Evolutionary conservation across 2,888 invertebrate genomes (phyloP).

Genomic region (Epirrhoe alternata): DNA sequence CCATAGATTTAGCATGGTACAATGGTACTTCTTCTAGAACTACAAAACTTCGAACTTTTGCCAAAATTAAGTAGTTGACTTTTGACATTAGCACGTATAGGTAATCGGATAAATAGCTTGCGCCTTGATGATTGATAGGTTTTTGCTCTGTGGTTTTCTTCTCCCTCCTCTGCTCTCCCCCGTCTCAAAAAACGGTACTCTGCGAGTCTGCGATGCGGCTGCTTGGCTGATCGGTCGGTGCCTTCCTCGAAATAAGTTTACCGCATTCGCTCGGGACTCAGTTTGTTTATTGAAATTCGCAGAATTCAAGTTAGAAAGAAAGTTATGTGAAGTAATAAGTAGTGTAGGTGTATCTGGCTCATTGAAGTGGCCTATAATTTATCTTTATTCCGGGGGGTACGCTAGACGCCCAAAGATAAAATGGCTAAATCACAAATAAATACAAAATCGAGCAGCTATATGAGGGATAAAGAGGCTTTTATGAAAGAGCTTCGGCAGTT

Average conservation of each 20-base stretch:
- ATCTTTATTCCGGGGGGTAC: constrained; percentile 13
- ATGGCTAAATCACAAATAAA: constrained; percentile 83
- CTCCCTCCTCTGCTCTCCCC: too few species aligned
- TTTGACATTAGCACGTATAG: not conserved
- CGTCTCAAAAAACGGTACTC: too few species aligned
- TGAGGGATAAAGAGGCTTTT: constrained; percentile 92
- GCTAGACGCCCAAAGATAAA: constrained; percentile 44
- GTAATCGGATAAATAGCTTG: not conserved
- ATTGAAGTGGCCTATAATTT: constrained; percentile 3
- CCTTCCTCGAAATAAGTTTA: too few species aligned
- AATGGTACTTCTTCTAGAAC: too few species aligned
- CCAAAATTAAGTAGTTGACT: not conserved
- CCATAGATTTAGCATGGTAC: too few species aligned
- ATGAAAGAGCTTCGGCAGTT: constrained; percentile 94
- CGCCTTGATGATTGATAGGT: too few species aligned
- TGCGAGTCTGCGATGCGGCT: too few species aligned
- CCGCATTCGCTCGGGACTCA: not conserved
- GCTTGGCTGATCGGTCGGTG: too few species aligned
- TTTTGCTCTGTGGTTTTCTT: too few species aligned
- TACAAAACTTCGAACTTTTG: too few species aligned
- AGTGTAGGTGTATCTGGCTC: not conserved
- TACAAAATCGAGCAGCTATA: constrained; percentile 88
- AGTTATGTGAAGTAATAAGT: constrained; percentile 18
- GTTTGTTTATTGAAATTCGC: not conserved
- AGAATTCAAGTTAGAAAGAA: not conserved